These are phyloP conservation scores for Solenodon paradoxus DNA, from an alignment of 2,113 vertebrate species.

Conservation along the genomic window DNA sequence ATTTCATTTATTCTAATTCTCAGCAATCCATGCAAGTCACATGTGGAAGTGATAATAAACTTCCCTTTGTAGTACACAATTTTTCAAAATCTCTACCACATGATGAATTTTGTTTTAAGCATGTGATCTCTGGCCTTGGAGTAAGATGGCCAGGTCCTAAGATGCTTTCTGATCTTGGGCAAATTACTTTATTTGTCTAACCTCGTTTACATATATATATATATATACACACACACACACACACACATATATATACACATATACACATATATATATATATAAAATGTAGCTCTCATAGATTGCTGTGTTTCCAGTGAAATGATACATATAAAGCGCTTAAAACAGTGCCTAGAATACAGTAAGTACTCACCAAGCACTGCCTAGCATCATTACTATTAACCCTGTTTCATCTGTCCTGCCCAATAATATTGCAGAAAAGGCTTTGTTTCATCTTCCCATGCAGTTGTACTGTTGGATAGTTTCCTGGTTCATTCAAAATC, in stretches of 20 bases:
- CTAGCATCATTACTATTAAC: not conserved
- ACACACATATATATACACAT: too few species aligned
- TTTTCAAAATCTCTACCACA: not conserved
- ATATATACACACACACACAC: too few species aligned
- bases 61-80: not conserved
- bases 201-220: too few species aligned
- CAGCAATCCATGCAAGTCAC: not conserved
- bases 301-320: conserved; percentile 34
- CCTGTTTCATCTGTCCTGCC: not conserved
- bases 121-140: not conserved
- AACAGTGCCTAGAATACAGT: not conserved
- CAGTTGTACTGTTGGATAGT: not conserved
- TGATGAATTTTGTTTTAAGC: not conserved
- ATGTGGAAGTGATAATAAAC: not conserved
- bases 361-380: not conserved
- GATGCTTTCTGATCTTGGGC: not conserved
- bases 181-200: not conserved
- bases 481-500: not conserved
- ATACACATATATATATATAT: too few species aligned
- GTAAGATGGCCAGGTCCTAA: not conserved
- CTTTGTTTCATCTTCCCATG: not conserved
- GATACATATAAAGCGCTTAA: not conserved
- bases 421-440: not conserved
- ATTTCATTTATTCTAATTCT: not conserved
- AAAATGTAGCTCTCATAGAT: not conserved